Evolutionary conservation across 1,140 invertebrate species (phyloP).

Genomic region (Euwallacea fornicatus): DNA sequence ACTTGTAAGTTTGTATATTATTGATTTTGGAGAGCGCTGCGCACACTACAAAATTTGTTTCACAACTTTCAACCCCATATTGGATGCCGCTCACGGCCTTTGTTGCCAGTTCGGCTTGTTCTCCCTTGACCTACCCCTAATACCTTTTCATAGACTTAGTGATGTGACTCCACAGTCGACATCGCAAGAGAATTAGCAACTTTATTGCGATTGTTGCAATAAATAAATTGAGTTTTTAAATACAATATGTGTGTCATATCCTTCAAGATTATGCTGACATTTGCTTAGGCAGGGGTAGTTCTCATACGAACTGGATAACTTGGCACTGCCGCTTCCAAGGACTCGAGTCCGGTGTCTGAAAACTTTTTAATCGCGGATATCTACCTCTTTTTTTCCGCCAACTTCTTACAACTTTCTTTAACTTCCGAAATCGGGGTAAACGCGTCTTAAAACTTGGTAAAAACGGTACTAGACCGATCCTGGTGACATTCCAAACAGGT

Average conservation of each 20-base stretch:
- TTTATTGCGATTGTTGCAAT: too few relatives aligned
- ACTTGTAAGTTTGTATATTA: conserved; percentile 37
- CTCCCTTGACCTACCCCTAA: not conserved
- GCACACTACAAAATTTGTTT: conserved; percentile 43
- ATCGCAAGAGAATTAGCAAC: too few relatives aligned
- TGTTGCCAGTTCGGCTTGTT: conserved; percentile 19
- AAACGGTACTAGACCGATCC: not conserved
- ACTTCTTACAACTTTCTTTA: conserved; percentile 40
- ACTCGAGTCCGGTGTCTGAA: conserved; percentile 36
- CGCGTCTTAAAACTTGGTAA: conserved; percentile 18
- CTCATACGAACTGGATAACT: too few relatives aligned
- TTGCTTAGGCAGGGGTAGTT: too few relatives aligned
- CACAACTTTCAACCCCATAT: conserved; percentile 42
- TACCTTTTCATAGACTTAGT: too few relatives aligned
- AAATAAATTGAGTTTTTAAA: too few relatives aligned
- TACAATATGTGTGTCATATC: too few relatives aligned
- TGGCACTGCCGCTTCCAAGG: conserved; percentile 26
- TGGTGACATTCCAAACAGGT: conserved; percentile 20
- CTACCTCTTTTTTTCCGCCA: conserved; percentile 36
- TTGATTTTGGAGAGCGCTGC: conserved; percentile 45
- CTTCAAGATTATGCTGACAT: too few relatives aligned
- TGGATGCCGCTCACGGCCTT: conserved; percentile 36
- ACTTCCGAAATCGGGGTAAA: conserved; percentile 18
- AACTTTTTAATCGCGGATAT: conserved; percentile 40
- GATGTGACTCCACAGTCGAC: too few relatives aligned